phyloP scores from a whole-genome alignment of 2,888 invertebrate species.

The Drosophila recens region DNA sequence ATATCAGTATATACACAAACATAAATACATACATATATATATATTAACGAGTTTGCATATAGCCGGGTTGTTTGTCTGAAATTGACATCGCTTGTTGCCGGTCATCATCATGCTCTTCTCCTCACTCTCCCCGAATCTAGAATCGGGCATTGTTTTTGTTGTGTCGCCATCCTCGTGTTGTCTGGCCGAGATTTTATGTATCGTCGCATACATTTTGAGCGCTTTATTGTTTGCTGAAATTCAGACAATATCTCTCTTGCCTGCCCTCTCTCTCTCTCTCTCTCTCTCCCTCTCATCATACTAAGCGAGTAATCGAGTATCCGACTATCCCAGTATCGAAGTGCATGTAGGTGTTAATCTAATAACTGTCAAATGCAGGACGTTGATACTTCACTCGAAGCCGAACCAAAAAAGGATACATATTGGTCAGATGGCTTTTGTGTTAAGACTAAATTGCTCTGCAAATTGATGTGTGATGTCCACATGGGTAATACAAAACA shows the following conservation, averaged over 20 bases:
- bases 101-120: constrained; percentile 2
- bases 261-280: not conserved
- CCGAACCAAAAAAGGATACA: constrained; percentile 22
- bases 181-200: constrained; percentile 75
- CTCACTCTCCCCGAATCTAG: not conserved
- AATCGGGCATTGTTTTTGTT: constrained; percentile 39
- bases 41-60: constrained; percentile 47
- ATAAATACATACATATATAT: constrained; percentile 4
- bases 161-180: constrained; percentile 51
- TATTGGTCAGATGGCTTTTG: constrained; percentile 37
- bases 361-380: constrained; percentile 79
- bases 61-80: constrained; percentile 75
- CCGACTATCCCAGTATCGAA: constrained; percentile 26
- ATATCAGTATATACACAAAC: constrained; percentile 40
- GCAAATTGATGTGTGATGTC: constrained; percentile 50
- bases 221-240: constrained; percentile 79
- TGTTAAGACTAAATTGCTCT: constrained; percentile 48
- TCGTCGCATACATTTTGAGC: constrained; percentile 73
- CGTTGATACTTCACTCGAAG: constrained; percentile 48
- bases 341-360: constrained; percentile 74
- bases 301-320: constrained; percentile 61
- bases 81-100: constrained; percentile 74
- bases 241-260: constrained; percentile 52
- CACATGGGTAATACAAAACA: constrained; percentile 2
- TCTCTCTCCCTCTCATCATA: not conserved